These are phyloP conservation scores for Andricus grossulariae DNA, from an alignment of 1,140 invertebrate genomes.

Conservation along the genomic window DNA sequence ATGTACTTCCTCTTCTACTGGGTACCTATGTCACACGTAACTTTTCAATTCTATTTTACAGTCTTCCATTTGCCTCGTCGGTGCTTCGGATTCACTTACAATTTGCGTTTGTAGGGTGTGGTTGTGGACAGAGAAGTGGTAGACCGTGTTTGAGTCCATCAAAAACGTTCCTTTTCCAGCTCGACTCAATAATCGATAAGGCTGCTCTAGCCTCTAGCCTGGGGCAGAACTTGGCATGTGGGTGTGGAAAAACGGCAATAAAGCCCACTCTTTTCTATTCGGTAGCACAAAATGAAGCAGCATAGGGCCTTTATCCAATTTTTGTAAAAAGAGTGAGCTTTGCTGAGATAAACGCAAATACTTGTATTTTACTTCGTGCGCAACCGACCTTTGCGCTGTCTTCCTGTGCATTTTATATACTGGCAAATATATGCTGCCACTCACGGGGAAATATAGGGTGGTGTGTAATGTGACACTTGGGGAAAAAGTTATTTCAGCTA, in stretches of 20 bases:
- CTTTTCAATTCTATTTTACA: constrained; percentile 6
- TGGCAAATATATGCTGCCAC: background rate
- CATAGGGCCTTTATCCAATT: constrained; percentile 18
- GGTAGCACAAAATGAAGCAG: constrained; percentile 9
- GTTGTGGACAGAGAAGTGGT: constrained; percentile 30
- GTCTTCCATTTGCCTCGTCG: constrained; percentile 10
- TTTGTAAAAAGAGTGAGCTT: constrained; percentile 11
- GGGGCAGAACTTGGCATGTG: constrained; percentile 26
- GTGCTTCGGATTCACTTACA: constrained; percentile 23
- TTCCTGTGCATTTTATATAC: constrained; percentile 4
- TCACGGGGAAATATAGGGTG: background rate
- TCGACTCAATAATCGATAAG: constrained; percentile 27
- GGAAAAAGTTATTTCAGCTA: background rate
- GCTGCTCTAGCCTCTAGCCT: constrained; percentile 1
- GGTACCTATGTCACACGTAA: background rate
- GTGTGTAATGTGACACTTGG: too few relatives aligned
- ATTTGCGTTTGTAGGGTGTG: constrained; percentile 25
- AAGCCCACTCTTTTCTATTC: constrained; percentile 27
- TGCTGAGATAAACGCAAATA: constrained; percentile 13
- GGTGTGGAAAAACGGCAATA: constrained; percentile 8
- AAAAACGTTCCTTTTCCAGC: constrained; percentile 29
- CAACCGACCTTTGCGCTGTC: background rate
- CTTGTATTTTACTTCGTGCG: background rate
- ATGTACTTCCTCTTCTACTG: background rate
- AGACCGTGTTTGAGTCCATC: constrained; percentile 19